Conservation (phyloP, 2,888 invertebrate genomes). For the Achlya flavicornis region DNA sequence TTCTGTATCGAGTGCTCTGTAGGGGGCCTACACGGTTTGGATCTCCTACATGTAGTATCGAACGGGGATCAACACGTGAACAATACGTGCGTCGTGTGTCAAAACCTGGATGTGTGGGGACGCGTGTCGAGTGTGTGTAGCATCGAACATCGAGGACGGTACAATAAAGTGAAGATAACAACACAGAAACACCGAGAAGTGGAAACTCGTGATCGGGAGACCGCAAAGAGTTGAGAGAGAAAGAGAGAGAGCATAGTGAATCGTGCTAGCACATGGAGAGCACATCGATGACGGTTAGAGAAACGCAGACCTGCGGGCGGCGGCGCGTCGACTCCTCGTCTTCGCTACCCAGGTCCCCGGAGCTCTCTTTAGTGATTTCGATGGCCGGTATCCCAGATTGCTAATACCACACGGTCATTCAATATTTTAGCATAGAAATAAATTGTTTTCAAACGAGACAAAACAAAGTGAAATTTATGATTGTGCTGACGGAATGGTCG, state of each 20-base stretch:
- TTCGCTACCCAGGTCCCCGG: conserved; percentile 88
- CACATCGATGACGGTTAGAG: conserved; percentile 81
- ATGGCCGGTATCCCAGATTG: conserved; percentile 84
- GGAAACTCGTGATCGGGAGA: conserved; percentile 76
- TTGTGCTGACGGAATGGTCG: conserved; percentile 60
- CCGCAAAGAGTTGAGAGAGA: conserved; percentile 71
- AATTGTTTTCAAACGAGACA: conserved; percentile 52
- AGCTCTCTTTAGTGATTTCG: conserved; percentile 92
- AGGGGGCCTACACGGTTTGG: conserved; percentile 43
- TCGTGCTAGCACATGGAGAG: conserved; percentile 80
- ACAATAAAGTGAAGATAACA: conserved; percentile 73
- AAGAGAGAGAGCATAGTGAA: conserved; percentile 79
- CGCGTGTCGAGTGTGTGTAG: conserved; percentile 59
- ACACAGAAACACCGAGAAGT: conserved; percentile 80
- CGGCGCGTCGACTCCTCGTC: conserved; percentile 82
- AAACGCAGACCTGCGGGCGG: conserved; percentile 82
- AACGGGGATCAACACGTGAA: conserved; percentile 34
- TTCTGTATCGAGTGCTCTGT: conserved; percentile 78
- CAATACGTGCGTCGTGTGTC: conserved; percentile 49
- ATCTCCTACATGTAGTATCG: conserved; percentile 45
- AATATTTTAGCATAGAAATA: conserved; percentile 65
- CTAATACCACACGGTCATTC: conserved; percentile 80
- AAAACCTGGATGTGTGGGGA: conserved; percentile 52
- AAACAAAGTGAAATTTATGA: conserved; percentile 62
- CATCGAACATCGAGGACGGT: conserved; percentile 69